Evolutionary conservation across 2,113 vertebrate species (phyloP).

Genomic region (Solea solea): DNA sequence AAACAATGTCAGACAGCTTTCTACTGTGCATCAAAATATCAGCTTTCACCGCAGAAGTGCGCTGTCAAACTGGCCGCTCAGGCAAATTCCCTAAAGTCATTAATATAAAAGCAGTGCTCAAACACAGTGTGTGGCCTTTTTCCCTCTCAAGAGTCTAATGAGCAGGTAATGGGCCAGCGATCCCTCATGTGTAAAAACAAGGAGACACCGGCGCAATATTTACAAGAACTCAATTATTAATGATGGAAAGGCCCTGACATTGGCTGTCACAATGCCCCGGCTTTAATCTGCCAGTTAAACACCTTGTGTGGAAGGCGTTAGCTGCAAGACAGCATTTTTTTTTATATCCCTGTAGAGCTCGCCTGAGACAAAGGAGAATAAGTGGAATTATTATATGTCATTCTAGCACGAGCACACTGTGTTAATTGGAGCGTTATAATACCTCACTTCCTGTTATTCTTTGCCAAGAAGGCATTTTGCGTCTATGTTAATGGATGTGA

Average conservation of each 20-base stretch:
- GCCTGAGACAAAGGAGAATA: conserved; percentile 10
- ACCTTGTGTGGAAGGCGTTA: conserved; percentile 10
- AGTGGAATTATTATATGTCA: conserved; percentile 36
- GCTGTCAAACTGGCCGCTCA: conserved; percentile 31
- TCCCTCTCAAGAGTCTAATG: conserved; percentile 50
- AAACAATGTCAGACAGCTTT: conserved; percentile 21
- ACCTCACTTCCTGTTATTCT: conserved; percentile 33
- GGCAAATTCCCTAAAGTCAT: conserved; percentile 49
- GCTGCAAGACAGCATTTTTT: conserved; percentile 20
- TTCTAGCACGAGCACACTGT: conserved; percentile 11
- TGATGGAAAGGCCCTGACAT: conserved; percentile 37
- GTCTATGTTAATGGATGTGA: conserved; percentile 24
- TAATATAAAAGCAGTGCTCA: conserved; percentile 37
- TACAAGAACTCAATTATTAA: conserved; percentile 69
- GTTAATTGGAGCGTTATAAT: conserved; percentile 29
- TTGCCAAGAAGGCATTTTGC: conserved; percentile 26
- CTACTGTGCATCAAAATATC: conserved; percentile 21
- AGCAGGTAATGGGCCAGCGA: conserved; percentile 55
- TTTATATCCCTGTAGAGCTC: conserved; percentile 14
- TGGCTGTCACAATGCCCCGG: conserved; percentile 50
- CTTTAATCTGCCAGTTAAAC: conserved; percentile 41
- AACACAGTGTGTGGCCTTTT: conserved; percentile 27
- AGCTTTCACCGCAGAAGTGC: conserved; percentile 2
- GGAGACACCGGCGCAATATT: conserved; percentile 50
- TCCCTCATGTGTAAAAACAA: conserved; percentile 49